Conservation (phyloP, 2,113 vertebrate genomes). For the Physeter macrocephalus region DNA sequence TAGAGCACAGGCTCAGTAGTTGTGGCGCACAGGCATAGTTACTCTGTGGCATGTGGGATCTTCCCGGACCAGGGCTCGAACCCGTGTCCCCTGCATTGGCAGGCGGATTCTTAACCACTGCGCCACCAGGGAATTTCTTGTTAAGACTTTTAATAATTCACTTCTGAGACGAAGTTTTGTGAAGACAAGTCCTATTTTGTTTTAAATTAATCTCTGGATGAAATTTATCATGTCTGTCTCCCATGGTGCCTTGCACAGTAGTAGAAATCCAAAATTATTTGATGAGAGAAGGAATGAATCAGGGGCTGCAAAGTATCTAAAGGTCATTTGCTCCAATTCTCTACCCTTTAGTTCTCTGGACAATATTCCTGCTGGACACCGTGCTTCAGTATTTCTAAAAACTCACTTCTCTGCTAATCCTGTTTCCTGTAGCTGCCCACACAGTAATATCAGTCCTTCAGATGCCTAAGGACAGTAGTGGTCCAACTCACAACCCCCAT, state of each 20-base stretch:
- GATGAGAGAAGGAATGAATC: background rate
- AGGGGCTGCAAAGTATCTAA: fast-evolving
- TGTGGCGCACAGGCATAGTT: too few relatives aligned
- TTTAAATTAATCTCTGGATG: background rate
- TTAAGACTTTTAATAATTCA: background rate
- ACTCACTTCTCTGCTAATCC: background rate
- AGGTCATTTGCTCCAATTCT: background rate
- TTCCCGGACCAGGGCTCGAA: too few relatives aligned
- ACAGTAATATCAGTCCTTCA: background rate
- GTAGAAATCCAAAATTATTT: background rate
- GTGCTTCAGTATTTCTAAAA: background rate
- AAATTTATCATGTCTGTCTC: background rate
- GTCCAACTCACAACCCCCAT: too few relatives aligned
- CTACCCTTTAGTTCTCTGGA: background rate
- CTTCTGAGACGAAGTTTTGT: background rate
- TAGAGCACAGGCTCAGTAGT: too few relatives aligned
- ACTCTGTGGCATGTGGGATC: too few relatives aligned
- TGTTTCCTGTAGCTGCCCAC: background rate
- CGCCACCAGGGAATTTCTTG: too few relatives aligned
- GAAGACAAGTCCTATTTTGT: background rate
- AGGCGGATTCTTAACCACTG: too few relatives aligned
- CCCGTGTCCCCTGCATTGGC: too few relatives aligned
- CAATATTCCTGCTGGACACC: too few relatives aligned
- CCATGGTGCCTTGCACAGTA: background rate
- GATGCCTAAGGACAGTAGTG: background rate